Percentiles rank a stretch among this genome's conserved stretches.
Conservation (phyloP, 1,140 invertebrate species). For the Antheraea mylitta region DNA sequence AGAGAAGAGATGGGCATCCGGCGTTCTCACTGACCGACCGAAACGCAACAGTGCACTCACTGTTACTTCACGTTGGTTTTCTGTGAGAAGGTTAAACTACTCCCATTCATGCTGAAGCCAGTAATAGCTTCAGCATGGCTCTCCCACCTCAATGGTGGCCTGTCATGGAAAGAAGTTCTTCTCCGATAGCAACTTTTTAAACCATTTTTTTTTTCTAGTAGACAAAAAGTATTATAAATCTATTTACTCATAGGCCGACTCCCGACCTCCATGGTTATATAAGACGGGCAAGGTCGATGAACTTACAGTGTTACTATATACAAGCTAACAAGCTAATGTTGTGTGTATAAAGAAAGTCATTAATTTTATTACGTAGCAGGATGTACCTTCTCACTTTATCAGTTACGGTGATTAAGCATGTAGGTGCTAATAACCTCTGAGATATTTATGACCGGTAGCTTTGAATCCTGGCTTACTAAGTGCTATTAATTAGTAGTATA, state of each 20-base stretch:
- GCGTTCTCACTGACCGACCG: too few species aligned
- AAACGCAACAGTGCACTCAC: too few species aligned
- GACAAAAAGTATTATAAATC: background rate
- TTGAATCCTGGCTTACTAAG: background rate
- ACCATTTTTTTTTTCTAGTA: background rate
- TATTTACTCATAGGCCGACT: background rate
- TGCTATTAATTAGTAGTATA: background rate
- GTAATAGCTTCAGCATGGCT: too few species aligned
- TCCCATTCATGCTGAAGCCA: too few species aligned
- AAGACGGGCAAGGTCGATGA: background rate
- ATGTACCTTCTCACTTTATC: slow-evolving; percentile 1
- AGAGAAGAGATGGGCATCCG: too few species aligned
- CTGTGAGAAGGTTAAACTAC: too few species aligned
- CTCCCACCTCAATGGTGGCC: too few species aligned
- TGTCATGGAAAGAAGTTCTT: too few species aligned
- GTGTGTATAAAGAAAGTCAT: background rate
- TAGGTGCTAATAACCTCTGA: background rate
- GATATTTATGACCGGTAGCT: slow-evolving; percentile 1
- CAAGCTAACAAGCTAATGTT: background rate
- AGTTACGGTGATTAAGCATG: background rate
- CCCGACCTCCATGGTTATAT: background rate
- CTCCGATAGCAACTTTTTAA: background rate
- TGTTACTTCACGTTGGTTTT: too few species aligned
- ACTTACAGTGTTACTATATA: background rate
- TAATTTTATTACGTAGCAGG: background rate